These are phyloP conservation scores for Sebastolobus altivelis DNA, from an alignment of 2,797 vertebrate genomes.

Conservation along the genomic window DNA sequence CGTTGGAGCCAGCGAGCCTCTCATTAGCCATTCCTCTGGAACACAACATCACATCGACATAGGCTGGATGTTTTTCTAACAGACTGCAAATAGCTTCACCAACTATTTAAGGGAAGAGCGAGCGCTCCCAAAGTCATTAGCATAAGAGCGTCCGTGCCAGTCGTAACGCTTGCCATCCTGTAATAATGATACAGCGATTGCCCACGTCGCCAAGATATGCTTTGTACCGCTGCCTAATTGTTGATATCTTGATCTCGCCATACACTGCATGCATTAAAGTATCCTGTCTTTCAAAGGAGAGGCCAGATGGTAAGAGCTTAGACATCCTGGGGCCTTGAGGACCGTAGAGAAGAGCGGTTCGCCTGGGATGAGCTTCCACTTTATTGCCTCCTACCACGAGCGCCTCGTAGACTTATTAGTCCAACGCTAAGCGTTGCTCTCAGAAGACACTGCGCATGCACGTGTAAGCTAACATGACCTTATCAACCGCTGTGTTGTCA, in stretches of 20 bases:
- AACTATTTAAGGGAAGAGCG: slow-evolving; percentile 51
- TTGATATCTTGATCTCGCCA: slow-evolving; percentile 54
- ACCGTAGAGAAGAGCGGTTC: slow-evolving; percentile 22
- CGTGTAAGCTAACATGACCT: slow-evolving; percentile 69
- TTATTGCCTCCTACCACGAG: slow-evolving; percentile 25
- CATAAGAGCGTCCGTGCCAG: slow-evolving; percentile 46
- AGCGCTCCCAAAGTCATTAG: slow-evolving; percentile 53
- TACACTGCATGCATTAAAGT: slow-evolving; percentile 42
- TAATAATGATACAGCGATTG: slow-evolving; percentile 53
- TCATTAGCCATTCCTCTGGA: slow-evolving; percentile 62
- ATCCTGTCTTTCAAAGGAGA: slow-evolving; percentile 38
- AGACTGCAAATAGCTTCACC: slow-evolving; percentile 60
- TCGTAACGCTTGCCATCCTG: slow-evolving; percentile 39
- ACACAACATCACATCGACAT: slow-evolving; percentile 54
- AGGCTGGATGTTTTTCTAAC: slow-evolving; percentile 61
- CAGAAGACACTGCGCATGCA: slow-evolving; percentile 29
- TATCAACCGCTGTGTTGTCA: slow-evolving; percentile 65
- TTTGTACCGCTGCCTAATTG: slow-evolving; percentile 53
- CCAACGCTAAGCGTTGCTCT: slow-evolving; percentile 19
- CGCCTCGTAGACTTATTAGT: slow-evolving; percentile 31
- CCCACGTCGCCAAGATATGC: slow-evolving; percentile 47
- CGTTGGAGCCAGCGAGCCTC: slow-evolving; percentile 37
- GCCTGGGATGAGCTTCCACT: slow-evolving; percentile 42
- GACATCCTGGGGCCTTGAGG: slow-evolving; percentile 24
- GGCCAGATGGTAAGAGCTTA: slow-evolving; percentile 58